Conservation (phyloP, 2,797 vertebrate genomes). For the Ibycter americanus region DNA sequence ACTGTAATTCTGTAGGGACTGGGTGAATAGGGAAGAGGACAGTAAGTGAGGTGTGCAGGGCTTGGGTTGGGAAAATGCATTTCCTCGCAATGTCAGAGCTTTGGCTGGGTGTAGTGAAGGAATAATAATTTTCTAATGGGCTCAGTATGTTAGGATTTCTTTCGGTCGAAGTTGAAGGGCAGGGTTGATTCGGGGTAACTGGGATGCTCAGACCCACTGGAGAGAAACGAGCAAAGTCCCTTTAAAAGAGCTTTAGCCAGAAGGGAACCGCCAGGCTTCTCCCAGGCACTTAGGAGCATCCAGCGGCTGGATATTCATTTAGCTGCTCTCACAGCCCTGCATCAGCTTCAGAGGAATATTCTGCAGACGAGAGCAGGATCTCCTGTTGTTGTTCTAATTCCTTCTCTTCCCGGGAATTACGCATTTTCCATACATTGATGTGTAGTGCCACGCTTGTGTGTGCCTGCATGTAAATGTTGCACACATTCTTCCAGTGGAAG, state of each 20-base stretch:
- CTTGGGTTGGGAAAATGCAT: neutral
- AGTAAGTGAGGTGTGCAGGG: neutral
- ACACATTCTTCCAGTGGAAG: neutral
- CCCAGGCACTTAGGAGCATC: neutral
- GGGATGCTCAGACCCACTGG: neutral
- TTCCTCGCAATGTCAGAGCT: neutral
- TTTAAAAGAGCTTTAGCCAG: neutral
- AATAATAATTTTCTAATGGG: neutral
- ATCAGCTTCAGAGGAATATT: neutral
- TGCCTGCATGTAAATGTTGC: neutral
- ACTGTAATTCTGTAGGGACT: neutral
- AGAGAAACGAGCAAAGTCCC: neutral
- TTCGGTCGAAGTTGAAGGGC: neutral
- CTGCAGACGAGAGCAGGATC: neutral
- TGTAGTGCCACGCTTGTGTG: rapidly evolving
- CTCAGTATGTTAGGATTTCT: neutral
- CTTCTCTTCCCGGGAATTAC: neutral
- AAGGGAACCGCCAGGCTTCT: neutral
- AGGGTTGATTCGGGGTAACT: neutral
- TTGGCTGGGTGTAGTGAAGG: neutral
- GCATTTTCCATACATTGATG: rapidly evolving
- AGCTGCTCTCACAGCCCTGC: neutral
- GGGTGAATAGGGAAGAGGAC: neutral
- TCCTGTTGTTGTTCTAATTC: neutral
- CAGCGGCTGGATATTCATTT: neutral